A percentile compares a stretch with the other conserved stretches of the same genome.
These are phyloP conservation scores for Aegithalos caudatus DNA, from an alignment of 2,113 vertebrate species.

Conservation along the genomic window DNA sequence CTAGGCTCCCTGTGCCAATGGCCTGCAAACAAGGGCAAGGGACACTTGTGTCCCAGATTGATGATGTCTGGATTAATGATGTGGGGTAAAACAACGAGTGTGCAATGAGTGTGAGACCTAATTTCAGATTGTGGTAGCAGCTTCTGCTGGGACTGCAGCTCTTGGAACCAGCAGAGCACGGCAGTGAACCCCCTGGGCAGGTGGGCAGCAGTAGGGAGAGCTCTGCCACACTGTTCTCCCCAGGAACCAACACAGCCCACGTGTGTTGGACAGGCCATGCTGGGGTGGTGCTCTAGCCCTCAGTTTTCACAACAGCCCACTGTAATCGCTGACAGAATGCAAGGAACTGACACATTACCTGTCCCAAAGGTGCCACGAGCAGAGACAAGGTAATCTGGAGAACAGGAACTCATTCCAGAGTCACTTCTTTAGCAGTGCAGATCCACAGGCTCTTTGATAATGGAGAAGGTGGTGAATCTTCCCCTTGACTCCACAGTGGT, in stretches of 20 bases:
- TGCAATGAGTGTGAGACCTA: background rate
- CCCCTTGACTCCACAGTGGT: background rate
- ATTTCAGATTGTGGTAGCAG: background rate
- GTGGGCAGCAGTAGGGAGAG: background rate
- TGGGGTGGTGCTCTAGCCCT: background rate
- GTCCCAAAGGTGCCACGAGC: background rate
- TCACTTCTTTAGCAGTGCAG: background rate
- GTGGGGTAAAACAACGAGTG: background rate
- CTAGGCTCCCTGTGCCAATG: background rate
- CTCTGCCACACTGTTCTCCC: background rate
- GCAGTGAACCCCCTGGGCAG: background rate
- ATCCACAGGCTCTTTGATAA: background rate
- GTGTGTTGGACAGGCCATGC: fast-evolving
- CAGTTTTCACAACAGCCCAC: background rate
- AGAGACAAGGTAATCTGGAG: background rate
- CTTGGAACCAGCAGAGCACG: fast-evolving
- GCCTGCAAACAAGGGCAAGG: background rate
- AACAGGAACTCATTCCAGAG: background rate
- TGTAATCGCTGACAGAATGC: fast-evolving
- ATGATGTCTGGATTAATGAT: background rate
- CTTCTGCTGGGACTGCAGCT: background rate
- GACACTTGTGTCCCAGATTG: background rate
- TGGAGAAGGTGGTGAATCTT: background rate
- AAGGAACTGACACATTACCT: background rate
- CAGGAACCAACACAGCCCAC: background rate